Conservation (phyloP, 2,797 vertebrate genomes). For the Zalophus californianus region DNA sequence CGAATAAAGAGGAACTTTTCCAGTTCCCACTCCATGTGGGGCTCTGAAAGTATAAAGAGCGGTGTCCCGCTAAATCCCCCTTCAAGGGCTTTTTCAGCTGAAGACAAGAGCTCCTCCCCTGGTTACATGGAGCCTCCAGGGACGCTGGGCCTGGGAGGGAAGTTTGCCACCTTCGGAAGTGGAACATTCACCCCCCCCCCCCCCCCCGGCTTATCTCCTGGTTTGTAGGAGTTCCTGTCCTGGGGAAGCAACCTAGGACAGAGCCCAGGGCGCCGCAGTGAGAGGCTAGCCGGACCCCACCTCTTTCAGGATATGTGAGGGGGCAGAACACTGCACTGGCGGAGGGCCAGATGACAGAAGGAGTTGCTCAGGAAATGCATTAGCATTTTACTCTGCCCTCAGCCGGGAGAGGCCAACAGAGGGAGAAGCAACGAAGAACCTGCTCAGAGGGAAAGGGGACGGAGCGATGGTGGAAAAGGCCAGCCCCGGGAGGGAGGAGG, state of each 20-base stretch:
- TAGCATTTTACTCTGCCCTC: background rate
- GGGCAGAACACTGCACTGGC: background rate
- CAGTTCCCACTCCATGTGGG: background rate
- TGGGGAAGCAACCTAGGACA: background rate
- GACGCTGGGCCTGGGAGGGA: too few species aligned
- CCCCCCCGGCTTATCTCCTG: background rate
- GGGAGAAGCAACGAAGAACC: too few species aligned
- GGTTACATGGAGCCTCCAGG: background rate
- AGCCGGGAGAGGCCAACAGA: background rate
- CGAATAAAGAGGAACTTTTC: too few species aligned
- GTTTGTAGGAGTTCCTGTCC: accelerated
- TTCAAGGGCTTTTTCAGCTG: background rate
- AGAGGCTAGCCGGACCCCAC: background rate
- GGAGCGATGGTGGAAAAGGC: accelerated
- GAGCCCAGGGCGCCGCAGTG: background rate
- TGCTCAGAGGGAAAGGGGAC: background rate
- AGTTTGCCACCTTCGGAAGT: background rate
- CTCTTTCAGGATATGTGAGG: background rate
- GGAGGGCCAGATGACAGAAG: background rate
- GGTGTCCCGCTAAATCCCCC: background rate
- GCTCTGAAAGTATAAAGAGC: background rate
- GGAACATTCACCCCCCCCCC: background rate
- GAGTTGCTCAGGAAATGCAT: background rate
- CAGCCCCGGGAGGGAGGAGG: accelerated
- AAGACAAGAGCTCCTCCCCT: background rate